These are phyloP conservation scores for Megalonaias nervosa DNA, from an alignment of 1,140 invertebrate species.

Conservation along the genomic window DNA sequence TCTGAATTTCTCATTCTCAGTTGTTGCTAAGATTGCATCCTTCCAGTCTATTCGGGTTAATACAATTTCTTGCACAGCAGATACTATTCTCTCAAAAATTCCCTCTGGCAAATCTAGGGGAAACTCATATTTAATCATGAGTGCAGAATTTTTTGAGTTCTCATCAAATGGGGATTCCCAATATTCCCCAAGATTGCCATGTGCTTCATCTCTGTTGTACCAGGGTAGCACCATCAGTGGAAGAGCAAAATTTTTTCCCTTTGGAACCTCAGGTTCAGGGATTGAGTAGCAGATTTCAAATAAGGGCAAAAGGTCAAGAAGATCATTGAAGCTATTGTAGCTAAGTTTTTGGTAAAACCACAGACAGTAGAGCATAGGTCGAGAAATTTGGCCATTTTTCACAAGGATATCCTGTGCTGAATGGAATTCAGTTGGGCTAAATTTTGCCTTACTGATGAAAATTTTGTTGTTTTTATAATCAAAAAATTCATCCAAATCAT, in stretches of 20 bases:
- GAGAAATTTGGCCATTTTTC: constrained; percentile 60
- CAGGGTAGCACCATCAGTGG: constrained; percentile 65
- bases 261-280: constrained; percentile 62
- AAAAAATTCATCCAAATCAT: constrained; percentile 61
- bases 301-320: constrained; percentile 61
- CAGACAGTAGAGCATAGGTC: constrained; percentile 65
- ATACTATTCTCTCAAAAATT: constrained; percentile 56
- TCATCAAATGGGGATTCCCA: constrained; percentile 46
- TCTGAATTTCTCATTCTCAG: constrained; percentile 47
- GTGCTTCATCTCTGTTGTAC: constrained; percentile 56
- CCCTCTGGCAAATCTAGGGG: constrained; percentile 53
- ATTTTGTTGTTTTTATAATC: constrained; percentile 57
- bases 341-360: constrained; percentile 62
- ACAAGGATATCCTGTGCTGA: constrained; percentile 52
- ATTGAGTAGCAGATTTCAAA: constrained; percentile 64
- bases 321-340: constrained; percentile 50
- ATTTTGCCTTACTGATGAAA: constrained; percentile 61
- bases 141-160: constrained; percentile 39
- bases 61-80: constrained; percentile 57
- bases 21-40: constrained; percentile 55
- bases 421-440: constrained; percentile 49
- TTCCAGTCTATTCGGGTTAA: constrained; percentile 62
- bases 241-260: constrained; percentile 39
- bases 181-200: constrained; percentile 42
- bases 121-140: constrained; percentile 48